Conservation (phyloP, 2,888 invertebrate species). For the Villa cingulata region DNA sequence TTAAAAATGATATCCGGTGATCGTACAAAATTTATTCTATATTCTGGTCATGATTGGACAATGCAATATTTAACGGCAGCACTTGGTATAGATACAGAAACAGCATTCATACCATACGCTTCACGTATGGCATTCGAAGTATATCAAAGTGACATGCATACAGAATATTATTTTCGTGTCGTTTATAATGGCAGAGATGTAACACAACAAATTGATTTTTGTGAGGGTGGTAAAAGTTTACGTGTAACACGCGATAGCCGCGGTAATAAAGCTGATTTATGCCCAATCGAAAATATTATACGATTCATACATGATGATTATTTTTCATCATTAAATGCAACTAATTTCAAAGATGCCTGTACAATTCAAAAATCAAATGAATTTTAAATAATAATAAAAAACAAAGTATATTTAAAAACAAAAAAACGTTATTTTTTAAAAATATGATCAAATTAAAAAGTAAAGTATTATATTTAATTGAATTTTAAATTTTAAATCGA, state of each 20-base stretch:
- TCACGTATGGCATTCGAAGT: conserved; percentile 79
- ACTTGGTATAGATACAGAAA: conserved; percentile 45
- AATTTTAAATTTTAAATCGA: not conserved
- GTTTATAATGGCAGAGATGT: conserved; percentile 78
- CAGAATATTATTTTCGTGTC: conserved; percentile 64
- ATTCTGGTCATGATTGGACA: conserved; percentile 88
- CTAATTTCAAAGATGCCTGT: conserved; percentile 79
- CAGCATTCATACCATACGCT: conserved; percentile 67
- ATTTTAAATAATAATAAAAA: conserved; percentile 20
- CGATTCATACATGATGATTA: conserved; percentile 80
- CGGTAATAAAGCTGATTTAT: conserved; percentile 46
- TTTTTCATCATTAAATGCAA: conserved; percentile 68
- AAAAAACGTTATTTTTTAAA: not conserved
- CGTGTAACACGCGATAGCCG: conserved; percentile 38
- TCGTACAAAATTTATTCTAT: conserved; percentile 60
- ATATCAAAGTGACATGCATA: conserved; percentile 53
- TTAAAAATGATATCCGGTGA: conserved; percentile 65
- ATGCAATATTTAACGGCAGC: conserved; percentile 70
- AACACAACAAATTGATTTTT: conserved; percentile 68
- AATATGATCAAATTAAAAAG: conserved; percentile 3
- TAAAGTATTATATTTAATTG: too few relatives aligned
- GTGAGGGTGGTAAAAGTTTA: conserved; percentile 46
- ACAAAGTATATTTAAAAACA: not conserved
- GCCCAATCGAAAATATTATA: conserved; percentile 77
- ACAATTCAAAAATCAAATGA: conserved; percentile 34